Evolutionary conservation across 2,888 invertebrate species (phyloP).

Genomic region (Eutolmus rufibarbis): DNA sequence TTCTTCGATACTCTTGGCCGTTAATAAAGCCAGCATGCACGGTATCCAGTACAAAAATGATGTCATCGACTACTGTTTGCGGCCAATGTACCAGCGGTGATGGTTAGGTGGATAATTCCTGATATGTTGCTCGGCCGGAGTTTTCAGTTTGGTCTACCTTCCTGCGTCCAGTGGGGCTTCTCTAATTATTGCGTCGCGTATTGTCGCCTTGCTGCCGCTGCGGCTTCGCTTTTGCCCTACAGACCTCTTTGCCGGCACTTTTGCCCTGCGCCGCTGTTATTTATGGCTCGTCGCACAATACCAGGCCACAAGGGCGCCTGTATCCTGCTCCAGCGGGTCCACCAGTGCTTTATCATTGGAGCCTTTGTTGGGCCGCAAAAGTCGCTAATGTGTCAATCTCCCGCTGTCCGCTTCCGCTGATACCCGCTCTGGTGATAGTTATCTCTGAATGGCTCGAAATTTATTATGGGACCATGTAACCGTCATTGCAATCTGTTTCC

Average conservation of each 20-base stretch:
- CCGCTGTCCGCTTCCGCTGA: conserved; percentile 25
- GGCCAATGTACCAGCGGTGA: conserved; percentile 36
- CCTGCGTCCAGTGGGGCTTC: not conserved
- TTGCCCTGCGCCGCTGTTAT: conserved; percentile 23
- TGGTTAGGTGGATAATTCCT: conserved; percentile 18
- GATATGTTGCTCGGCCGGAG: not conserved
- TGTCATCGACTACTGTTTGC: conserved; percentile 52
- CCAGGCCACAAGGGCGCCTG: conserved; percentile 38
- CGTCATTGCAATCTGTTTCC: conserved; percentile 29
- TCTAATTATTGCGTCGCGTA: conserved; percentile 13
- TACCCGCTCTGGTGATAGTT: conserved; percentile 33
- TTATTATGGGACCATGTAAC: conserved; percentile 39
- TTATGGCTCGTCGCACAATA: conserved; percentile 36
- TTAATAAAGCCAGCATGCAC: conserved; percentile 51
- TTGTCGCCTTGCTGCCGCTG: not conserved
- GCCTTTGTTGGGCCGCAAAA: conserved; percentile 39
- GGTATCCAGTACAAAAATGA: conserved; percentile 50
- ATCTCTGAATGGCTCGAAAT: conserved; percentile 42
- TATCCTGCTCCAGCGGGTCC: conserved; percentile 35
- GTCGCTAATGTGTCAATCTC: conserved; percentile 45
- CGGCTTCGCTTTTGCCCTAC: not conserved
- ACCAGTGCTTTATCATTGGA: conserved; percentile 39
- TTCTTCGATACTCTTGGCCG: conserved; percentile 50
- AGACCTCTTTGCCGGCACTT: conserved; percentile 14
- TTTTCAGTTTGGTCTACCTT: not conserved